A percentile compares a stretch with the other conserved stretches of the same genome.
Evolutionary conservation across 2,797 vertebrate genomes (phyloP).

Genomic region (Chanos chanos): DNA sequence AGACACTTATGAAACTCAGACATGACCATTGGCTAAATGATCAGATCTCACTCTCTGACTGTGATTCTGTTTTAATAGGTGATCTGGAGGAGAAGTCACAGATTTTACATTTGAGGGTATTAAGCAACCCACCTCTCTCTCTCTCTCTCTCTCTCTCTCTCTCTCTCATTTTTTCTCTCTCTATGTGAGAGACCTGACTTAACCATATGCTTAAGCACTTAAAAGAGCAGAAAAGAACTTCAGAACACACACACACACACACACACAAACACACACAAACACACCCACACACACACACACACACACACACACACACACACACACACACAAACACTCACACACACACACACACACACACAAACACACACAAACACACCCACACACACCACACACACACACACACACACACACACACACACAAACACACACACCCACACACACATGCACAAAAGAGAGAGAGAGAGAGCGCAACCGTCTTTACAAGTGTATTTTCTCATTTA

Average conservation of each 20-base stretch:
- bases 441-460: too few species aligned
- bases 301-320: neutral
- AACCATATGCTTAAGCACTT: conserved; percentile 1
- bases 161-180: neutral
- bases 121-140: neutral
- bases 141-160: neutral
- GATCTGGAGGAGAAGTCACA: conserved; percentile 38
- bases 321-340: neutral
- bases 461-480: too few species aligned
- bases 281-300: neutral
- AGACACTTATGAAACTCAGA: conserved; percentile 11
- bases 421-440: too few species aligned
- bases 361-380: too few species aligned
- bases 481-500: neutral
- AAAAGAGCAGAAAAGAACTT: conserved; percentile 2
- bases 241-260: neutral
- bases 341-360: too few species aligned
- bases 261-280: conserved; percentile 2
- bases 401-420: too few species aligned
- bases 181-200: neutral
- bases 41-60: conserved; percentile 12
- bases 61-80: conserved; percentile 38
- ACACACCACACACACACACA: too few species aligned
- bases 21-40: conserved; percentile 11
- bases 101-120: conserved; percentile 16